Evolutionary conservation across 2,113 vertebrate species (phyloP), one percentile per base, ranked within the genome.

Genomic region (Noturus placidus): DNA sequence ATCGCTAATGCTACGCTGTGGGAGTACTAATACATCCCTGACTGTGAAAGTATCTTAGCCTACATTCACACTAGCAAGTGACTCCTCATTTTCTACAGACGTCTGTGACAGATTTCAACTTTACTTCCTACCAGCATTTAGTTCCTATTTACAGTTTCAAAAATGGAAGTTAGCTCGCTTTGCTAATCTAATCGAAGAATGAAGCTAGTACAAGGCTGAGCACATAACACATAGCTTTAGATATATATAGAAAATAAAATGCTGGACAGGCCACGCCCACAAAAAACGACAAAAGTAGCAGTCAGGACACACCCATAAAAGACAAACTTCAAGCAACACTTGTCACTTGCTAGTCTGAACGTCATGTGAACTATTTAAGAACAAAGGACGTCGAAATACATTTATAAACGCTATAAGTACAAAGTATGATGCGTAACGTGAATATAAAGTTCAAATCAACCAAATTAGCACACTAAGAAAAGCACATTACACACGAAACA

Each of bases 1-100:
- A 93, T 97, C 0, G 97, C 98, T 30, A 94, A 94, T 57, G 96
- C 98, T 92, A 97, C 98, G 22, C 95, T 98, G 90, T 99, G 98
- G 98, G 98, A 99, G 91, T 99, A 98, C 93, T 99, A 88, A 95
- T 87, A 88, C 88, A 80, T 33, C 57, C 35, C 83, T 27, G 17
- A 13, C 0, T 35, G 6, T 57, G n/a, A 57, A 5, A 56, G 6
- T 11, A 30, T 27, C 72, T 76, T 50, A 81, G 30, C 54, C 54
- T 81, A 57, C 8, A 15, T 59, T 59, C 17, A 59, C 78, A 59
- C 78, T 81, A 57, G 30, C 30, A 25, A 57, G 17, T 3, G 15
- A 22, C 33, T 14, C 13, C 5, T n/a, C 14, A 30, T 10, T 54
- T 52, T 46, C 42, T n/a, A n/a, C 25, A 54, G 17, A 15, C 27